Conservation (phyloP, 1,140 invertebrate genomes). For the Drosophila melanica region DNA sequence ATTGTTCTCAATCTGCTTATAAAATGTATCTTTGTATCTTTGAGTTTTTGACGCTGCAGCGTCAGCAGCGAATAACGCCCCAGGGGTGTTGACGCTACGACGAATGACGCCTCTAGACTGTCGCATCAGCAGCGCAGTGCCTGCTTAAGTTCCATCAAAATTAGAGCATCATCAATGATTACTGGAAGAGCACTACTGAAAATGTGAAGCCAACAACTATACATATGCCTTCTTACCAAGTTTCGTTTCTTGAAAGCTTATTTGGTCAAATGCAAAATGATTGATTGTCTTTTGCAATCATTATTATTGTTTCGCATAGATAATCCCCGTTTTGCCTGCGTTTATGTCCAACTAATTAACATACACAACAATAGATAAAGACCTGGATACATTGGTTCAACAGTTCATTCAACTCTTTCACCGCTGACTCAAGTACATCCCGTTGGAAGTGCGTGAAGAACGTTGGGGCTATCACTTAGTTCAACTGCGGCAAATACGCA, state of each 20-base stretch:
- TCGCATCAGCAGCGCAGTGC: slow-evolving; percentile 7
- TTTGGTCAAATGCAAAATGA: slow-evolving; percentile 72
- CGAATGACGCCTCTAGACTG: slow-evolving; percentile 14
- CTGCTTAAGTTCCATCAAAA: slow-evolving; percentile 9
- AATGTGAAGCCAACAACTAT: neutral
- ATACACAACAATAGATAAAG: slow-evolving; percentile 25
- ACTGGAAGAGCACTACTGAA: slow-evolving; percentile 1
- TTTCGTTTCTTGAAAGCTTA: slow-evolving; percentile 26
- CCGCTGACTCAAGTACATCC: slow-evolving; percentile 11
- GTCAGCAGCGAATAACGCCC: slow-evolving; percentile 22
- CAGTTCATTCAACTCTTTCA: slow-evolving; percentile 48
- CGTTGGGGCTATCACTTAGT: neutral
- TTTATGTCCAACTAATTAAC: slow-evolving; percentile 70
- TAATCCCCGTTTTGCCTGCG: slow-evolving; percentile 55
- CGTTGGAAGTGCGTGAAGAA: slow-evolving; percentile 1
- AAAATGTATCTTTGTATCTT: slow-evolving; percentile 34
- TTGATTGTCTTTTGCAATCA: slow-evolving; percentile 72
- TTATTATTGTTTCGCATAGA: slow-evolving; percentile 57
- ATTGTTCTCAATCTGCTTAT: slow-evolving; percentile 67
- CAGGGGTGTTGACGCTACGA: neutral
- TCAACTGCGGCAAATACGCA: no score
- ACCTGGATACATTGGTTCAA: slow-evolving; percentile 1
- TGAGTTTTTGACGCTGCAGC: slow-evolving; percentile 31
- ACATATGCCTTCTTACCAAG: slow-evolving; percentile 39
- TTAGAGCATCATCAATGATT: slow-evolving; percentile 8